Percentiles rank a stretch among this genome's conserved stretches.
Conservation (phyloP, 2,113 vertebrate genomes). For the Thalassarche chlororhynchos region DNA sequence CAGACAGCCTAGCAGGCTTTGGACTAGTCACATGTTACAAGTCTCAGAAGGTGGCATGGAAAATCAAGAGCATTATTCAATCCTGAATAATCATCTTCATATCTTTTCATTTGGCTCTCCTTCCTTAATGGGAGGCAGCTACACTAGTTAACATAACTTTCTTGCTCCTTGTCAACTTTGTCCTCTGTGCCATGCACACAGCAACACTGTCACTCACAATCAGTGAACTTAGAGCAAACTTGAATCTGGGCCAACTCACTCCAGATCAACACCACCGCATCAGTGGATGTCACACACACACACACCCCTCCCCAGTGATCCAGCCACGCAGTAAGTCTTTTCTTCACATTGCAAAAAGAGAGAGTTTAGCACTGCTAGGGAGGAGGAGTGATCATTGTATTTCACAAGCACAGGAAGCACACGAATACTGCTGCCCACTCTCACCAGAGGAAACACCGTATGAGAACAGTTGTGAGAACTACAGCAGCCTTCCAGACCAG, state of each 20-base stretch:
- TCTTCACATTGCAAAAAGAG: not conserved
- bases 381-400: not conserved
- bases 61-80: not conserved
- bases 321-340: not conserved
- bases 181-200: not conserved
- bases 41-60: not conserved
- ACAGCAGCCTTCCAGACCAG: not conserved
- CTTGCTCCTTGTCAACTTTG: fast-evolving
- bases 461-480: not conserved
- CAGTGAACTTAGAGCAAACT: fast-evolving
- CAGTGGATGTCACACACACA: not conserved
- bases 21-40: not conserved
- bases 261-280: not conserved
- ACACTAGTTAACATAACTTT: not conserved
- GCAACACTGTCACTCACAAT: not conserved
- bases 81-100: not conserved
- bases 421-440: not conserved
- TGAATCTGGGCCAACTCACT: not conserved
- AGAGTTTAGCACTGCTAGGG: not conserved
- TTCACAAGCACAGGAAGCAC: not conserved
- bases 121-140: not conserved
- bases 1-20: not conserved
- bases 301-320: not conserved
- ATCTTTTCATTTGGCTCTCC: not conserved
- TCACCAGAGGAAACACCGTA: not conserved